Percentiles rank a stretch among this genome's conserved stretches.
These are phyloP conservation scores for Polypterus senegalus DNA, from an alignment of 2,113 vertebrate species.

Conservation along the genomic window DNA sequence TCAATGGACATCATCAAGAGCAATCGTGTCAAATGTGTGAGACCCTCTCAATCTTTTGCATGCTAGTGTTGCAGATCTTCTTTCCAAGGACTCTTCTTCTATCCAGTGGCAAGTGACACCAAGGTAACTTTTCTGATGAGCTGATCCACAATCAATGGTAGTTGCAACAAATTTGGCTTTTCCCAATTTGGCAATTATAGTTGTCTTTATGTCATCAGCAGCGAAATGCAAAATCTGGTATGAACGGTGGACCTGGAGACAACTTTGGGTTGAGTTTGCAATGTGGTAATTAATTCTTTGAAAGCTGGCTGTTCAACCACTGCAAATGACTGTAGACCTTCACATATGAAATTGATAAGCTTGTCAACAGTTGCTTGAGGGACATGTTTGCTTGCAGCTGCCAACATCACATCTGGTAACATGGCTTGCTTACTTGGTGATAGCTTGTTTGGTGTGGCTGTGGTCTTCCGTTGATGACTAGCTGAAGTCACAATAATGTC, in stretches of 20 bases:
- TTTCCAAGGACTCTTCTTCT: conserved; percentile 5
- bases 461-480: background rate
- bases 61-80: conserved; percentile 8
- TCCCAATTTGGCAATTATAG: background rate
- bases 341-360: conserved; percentile 2
- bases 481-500: conserved; percentile 2
- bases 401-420: conserved; percentile 3
- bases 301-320: conserved; percentile 4
- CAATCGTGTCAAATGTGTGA: conserved; percentile 11
- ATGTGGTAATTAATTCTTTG: conserved; percentile 5
- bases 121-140: conserved; percentile 8
- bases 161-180: conserved; percentile 6
- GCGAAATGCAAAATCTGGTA: background rate
- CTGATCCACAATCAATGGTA: conserved; percentile 2
- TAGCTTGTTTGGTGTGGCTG: conserved; percentile 3
- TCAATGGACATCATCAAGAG: conserved; percentile 11
- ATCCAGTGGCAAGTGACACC: conserved; percentile 7
- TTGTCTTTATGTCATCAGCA: background rate
- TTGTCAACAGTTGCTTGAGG: conserved; percentile 2
- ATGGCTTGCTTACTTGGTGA: conserved; percentile 7
- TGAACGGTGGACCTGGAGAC: conserved; percentile 2
- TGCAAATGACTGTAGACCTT: conserved; percentile 1
- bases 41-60: conserved; percentile 12
- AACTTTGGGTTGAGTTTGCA: conserved; percentile 7
- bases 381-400: conserved; percentile 3